Base-by-base conservation (phyloP, 2,113 vertebrate species). In the Nyctibius bracteatus region DNA sequence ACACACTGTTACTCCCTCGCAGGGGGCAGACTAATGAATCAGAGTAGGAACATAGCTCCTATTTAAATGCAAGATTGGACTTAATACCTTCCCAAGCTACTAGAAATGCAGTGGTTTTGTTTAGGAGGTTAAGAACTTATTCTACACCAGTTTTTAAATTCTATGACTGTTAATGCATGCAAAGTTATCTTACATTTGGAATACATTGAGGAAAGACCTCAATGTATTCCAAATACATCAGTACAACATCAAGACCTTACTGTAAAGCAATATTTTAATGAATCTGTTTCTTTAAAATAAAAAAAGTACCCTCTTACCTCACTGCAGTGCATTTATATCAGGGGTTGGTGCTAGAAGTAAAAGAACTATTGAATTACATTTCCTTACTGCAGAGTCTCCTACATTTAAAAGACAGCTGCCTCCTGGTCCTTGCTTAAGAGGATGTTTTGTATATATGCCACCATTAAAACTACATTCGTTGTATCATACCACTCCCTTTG, bases 381-480 rank as follows among this genome's bases (percentile, higher is more conserved):
- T 77, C 25, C 44, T 55, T 44, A 75, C 22, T n/a, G 19, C n/a
- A 25, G 24, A 13, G 9, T 15, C 15, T 68, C 27, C 24, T 25
- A 9, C 14, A 17, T 61, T 66, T 47, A 12, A 47, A 58, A 61
- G 57, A 11, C 33, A 57, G 18, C 33, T 73, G 13, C 35, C 16
- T 39, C 27, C 41, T 27, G 30, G 23, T 57, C 27, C 37, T 62
- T 37, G 28, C 77, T 61, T 81, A 49, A 61, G 12, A 68, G 15
- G 73, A 57, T 68, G 3, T 20, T 54, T 67, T 33, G 30, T 9
- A 41, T 0, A 0, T 9, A 41, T 0, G 0, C 11, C 68, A 58
- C 31, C 37, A 74, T 49, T 58, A 17, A 70, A 87, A 39, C 5
- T 12, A 9, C 25, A 14, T 28, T 55, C 25, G 18, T 11, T 41